Conservation (phyloP, 2,888 invertebrate species). For the Agriopis leucophaearia region DNA sequence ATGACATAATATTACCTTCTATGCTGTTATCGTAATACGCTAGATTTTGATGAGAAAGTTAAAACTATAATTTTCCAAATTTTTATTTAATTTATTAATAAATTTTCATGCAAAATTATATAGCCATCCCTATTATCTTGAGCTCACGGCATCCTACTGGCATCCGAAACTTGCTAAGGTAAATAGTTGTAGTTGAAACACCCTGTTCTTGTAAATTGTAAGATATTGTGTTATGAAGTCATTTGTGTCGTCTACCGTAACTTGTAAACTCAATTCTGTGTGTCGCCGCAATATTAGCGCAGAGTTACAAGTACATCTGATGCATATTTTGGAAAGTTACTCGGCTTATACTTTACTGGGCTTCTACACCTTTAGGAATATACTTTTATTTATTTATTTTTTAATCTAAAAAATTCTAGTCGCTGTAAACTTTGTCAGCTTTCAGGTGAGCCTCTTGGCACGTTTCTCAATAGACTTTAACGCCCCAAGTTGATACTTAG, state of each 20-base stretch:
- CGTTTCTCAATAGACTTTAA: too few species aligned
- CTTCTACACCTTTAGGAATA: neutral
- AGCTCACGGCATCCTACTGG: constrained; percentile 67
- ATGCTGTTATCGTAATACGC: too few species aligned
- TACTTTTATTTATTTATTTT: neutral
- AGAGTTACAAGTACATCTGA: constrained; percentile 26
- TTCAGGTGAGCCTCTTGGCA: too few species aligned
- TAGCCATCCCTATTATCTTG: constrained; percentile 1
- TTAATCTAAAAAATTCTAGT: too few species aligned
- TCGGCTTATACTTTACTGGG: neutral
- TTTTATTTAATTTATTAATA: neutral
- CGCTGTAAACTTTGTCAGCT: too few species aligned
- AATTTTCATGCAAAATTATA: constrained; percentile 1
- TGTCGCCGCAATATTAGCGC: constrained; percentile 22
- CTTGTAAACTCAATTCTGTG: constrained; percentile 64
- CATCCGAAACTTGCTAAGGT: constrained; percentile 74
- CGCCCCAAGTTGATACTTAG: too few species aligned
- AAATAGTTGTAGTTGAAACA: constrained; percentile 75
- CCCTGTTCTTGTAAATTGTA: constrained; percentile 62
- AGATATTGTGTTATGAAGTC: constrained; percentile 68
- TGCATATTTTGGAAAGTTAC: constrained; percentile 33
- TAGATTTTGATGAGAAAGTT: too few species aligned
- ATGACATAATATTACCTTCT: too few species aligned
- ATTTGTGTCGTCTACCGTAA: constrained; percentile 55
- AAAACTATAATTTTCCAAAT: neutral